Evolutionary conservation across 2,113 vertebrate genomes (phyloP).

Genomic region (Prunella fulvescens): DNA sequence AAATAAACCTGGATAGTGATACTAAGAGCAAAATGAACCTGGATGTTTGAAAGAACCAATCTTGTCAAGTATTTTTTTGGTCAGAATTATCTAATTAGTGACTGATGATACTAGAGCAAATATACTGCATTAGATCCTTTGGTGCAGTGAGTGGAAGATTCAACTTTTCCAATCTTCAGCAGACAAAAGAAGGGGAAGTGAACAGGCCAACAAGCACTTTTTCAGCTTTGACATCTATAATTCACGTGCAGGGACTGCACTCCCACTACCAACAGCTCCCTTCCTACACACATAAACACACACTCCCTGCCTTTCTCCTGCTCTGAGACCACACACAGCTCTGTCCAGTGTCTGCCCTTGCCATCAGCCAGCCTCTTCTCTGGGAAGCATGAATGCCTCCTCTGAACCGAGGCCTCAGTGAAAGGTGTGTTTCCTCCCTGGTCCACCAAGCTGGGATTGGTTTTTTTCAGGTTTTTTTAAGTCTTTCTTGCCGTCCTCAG

Average conservation of each 20-base stretch:
- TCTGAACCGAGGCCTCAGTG: neutral
- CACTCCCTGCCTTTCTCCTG: neutral
- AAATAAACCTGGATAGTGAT: neutral
- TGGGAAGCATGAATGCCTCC: neutral
- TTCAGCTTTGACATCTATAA: neutral
- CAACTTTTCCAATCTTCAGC: neutral
- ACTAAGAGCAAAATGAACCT: neutral
- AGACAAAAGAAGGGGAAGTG: neutral
- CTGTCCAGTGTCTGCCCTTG: neutral
- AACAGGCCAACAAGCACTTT: neutral
- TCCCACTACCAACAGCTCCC: conserved; percentile 17
- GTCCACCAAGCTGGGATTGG: neutral
- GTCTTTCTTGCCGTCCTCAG: neutral
- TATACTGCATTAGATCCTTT: neutral
- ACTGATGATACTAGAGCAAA: neutral
- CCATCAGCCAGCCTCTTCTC: neutral
- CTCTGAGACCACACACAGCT: neutral
- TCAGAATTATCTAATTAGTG: neutral
- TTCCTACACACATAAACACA: neutral
- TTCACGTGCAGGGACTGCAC: neutral
- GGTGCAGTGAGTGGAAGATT: neutral
- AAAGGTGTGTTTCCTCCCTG: neutral
- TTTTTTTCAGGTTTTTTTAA: neutral
- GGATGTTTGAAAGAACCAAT: neutral
- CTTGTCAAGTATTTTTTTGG: neutral